Conservation (phyloP, 2,888 invertebrate genomes). For the Oligia strigilis region DNA sequence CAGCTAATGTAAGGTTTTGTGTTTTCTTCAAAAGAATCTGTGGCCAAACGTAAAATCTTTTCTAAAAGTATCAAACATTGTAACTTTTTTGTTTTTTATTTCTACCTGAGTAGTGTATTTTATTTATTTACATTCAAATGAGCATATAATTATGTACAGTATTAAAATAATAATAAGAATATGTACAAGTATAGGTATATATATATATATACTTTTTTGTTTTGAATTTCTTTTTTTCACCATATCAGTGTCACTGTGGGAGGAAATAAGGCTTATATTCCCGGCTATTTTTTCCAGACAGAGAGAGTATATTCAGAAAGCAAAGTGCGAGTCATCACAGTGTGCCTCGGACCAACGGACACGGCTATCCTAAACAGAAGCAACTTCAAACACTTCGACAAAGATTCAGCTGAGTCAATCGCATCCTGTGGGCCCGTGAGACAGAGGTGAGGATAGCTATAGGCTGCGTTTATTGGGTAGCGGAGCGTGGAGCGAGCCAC, state of each 20-base stretch:
- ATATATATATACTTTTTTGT: too few relatives aligned
- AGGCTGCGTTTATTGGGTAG: not conserved
- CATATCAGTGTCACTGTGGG: not conserved
- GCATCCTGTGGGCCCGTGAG: conserved; percentile 75
- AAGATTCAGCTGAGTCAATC: conserved; percentile 69
- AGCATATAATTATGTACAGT: too few relatives aligned
- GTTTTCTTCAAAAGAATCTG: not conserved
- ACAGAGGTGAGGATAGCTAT: conserved; percentile 77
- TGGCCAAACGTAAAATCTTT: not conserved
- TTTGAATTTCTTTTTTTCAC: not conserved
- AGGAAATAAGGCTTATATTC: not conserved
- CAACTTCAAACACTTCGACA: conserved; percentile 75
- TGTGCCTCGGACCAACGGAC: conserved; percentile 86
- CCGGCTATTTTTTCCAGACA: conserved; percentile 69
- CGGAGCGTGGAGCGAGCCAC: not conserved
- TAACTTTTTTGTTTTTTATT: not conserved
- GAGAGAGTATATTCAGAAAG: conserved; percentile 73
- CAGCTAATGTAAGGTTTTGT: not conserved
- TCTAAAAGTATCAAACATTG: not conserved
- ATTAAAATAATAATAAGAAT: too few relatives aligned
- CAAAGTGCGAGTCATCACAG: conserved; percentile 82
- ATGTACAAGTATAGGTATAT: too few relatives aligned
- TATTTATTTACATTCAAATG: too few relatives aligned
- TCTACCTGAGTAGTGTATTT: too few relatives aligned
- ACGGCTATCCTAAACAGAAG: conserved; percentile 82